Evolutionary conservation across 2,113 vertebrate species (phyloP), one percentile per base, ranked within the genome.

Genomic region (Entelurus aequoreus): DNA sequence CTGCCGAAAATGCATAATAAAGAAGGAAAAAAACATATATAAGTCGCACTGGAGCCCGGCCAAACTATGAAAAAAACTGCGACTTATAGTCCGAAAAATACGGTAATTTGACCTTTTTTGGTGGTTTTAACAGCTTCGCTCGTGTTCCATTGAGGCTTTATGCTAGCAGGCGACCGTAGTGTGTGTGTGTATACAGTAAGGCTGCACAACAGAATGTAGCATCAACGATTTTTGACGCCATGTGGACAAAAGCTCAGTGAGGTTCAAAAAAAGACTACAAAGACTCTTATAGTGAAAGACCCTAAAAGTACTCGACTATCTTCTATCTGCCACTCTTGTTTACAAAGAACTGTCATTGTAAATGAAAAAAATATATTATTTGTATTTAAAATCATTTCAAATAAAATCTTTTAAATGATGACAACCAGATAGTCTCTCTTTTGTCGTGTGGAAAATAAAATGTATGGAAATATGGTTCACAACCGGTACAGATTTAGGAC

Each of bases 351-450:
- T 92, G 86, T 92, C 91, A 91, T 90, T 94, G 92, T 89, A 93
- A 93, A 88, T 92, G 87, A 89, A 92, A 89, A 81, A 77, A 47
- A 46, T 92, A 91, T 90, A 93, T 90, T 92, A 91, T 94, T 94
- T 95, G 92, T 96, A 93, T 93, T 92, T 92, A 88, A 88, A 85
- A 76, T 92, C 92, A 90, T 90, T 94, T 91, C 90, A 94, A 97
- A 95, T 97, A 95, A 97, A 92, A 83, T 76, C 77, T 90, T 88
- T 90, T 86, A 86, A 91, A 88, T 84, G 69, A 83, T 9, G 42
- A 12, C 10, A 9, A 46, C 11, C 42, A 3, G 10, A 11, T 46
- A 42, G 40, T 42, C 40, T 42, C 10, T 46, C 42, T 46, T 28
- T 28, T 46, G 42, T 46, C 10, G 12, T 46, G 42, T 12, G 11